Evolutionary conservation across 2,113 vertebrate species (phyloP), one percentile per base, ranked within the genome.

Genomic region (Eurypyga helias): DNA sequence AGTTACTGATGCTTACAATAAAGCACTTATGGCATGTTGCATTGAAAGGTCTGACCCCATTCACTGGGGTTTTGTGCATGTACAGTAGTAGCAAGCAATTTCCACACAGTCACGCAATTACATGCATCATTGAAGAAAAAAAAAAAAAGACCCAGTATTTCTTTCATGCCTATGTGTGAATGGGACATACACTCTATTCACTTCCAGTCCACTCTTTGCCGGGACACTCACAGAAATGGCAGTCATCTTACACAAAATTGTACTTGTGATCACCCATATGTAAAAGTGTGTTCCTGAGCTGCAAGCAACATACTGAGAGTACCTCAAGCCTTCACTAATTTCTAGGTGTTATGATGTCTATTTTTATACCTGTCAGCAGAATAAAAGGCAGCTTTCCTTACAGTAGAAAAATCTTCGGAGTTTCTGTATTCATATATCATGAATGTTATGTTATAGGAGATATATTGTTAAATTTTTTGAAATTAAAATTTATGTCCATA

Each of bases 401-500:
- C 8, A 92, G 48, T 81, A 92, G 93, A 67, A 41, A 43, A 64
- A 54, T 87, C 11, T 84, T 95, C 46, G 26, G 45, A 77, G 19
- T 13, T 89, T 96, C 93, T 95, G 66, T 65, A 84, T 95, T 85
- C 60, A 33, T 48, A 10, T 49, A 43, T 69, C 61, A 82, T 80
- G 41, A 95, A 61, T 57, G 8, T n/a, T 69, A 54, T 33, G 7
- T 61, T 96, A 43, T 83, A 88, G 88, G 43, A 94, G 28, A 89
- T 60, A 91, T 73, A 87, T 34, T 78, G 46, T 38, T 91, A 94
- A 85, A 69, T 29, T 49, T 91, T 97, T 91, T 77, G 21, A 96
- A 91, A 85, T 75, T 72, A n/a, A 83, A 72, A 94, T 98, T 93
- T 88, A 48, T 87, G 62, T 93, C 86, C 28, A 41, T 94, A 96